Evolutionary conservation across 1,140 invertebrate species (phyloP).

Genomic region (Cyphomyrmex costatus): DNA sequence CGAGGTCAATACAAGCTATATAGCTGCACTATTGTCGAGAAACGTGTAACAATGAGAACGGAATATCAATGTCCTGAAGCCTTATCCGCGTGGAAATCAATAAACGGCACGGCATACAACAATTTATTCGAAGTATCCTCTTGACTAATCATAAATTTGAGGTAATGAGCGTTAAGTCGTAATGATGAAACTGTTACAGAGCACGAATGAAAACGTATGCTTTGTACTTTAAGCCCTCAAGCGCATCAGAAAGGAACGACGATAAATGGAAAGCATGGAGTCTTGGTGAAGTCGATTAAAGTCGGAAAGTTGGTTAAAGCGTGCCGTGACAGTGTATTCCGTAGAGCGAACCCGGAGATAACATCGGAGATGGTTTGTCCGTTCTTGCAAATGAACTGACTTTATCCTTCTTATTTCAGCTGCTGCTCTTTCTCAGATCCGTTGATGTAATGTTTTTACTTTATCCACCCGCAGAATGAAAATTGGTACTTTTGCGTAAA

Average conservation of each 20-base stretch:
- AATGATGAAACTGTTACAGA: background rate
- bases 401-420: slow-evolving; percentile 67
- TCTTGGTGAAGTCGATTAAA: slow-evolving; percentile 62
- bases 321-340: slow-evolving; percentile 36
- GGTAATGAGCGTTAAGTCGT: background rate
- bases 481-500: slow-evolving; percentile 9
- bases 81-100: slow-evolving; percentile 23
- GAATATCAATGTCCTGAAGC: slow-evolving; percentile 43
- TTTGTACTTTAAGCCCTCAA: background rate
- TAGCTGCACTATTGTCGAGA: slow-evolving; percentile 28
- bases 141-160: slow-evolving; percentile 43
- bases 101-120: background rate
- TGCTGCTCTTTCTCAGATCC: slow-evolving; percentile 40
- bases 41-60: slow-evolving; percentile 39
- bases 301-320: slow-evolving; percentile 75
- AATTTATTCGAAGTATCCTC: slow-evolving; percentile 37
- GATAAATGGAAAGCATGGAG: slow-evolving; percentile 9
- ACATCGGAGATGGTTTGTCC: slow-evolving; percentile 70
- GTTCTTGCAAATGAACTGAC: slow-evolving; percentile 69
- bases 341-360: slow-evolving; percentile 53
- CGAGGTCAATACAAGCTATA: slow-evolving; percentile 29
- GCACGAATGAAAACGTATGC: slow-evolving; percentile 27
- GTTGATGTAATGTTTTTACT: slow-evolving; percentile 41
- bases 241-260: background rate
- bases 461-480: background rate